Percentiles rank a stretch among this genome's conserved stretches.
Conservation (phyloP, 53 echinoderm and acorn worm genomes). For the Hippasteria phrygiana region DNA sequence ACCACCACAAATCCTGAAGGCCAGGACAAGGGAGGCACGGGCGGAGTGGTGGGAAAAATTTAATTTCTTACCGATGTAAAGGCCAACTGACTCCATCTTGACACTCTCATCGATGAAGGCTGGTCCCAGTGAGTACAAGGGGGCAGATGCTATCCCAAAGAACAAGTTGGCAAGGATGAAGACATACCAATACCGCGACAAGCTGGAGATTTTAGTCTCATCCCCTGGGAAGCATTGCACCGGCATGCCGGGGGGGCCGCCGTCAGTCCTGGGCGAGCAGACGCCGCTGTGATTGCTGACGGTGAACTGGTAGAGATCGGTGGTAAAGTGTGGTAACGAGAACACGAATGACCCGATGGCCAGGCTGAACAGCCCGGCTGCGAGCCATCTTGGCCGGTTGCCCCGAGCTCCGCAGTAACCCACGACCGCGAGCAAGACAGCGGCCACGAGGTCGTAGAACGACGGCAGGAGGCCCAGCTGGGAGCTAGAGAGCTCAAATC, state of each 20-base stretch:
- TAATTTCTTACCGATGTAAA: slow-evolving; percentile 58
- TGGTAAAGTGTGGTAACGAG: slow-evolving; percentile 70
- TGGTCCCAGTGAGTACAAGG: slow-evolving; percentile 27
- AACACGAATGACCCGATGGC: slow-evolving; percentile 70
- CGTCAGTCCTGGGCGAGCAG: slow-evolving; percentile 16
- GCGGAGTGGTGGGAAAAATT: no score
- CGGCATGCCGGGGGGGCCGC: not conserved
- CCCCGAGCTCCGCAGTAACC: slow-evolving; percentile 74
- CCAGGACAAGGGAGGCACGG: no score
- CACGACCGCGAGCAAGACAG: slow-evolving; percentile 55
- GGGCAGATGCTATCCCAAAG: slow-evolving; percentile 54
- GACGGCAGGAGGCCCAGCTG: slow-evolving; percentile 57
- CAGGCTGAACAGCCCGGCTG: slow-evolving; percentile 58
- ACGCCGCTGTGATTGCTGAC: slow-evolving; percentile 32
- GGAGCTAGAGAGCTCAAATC: slow-evolving; percentile 70
- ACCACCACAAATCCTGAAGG: no score
- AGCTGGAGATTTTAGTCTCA: slow-evolving; percentile 33
- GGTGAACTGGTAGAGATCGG: slow-evolving; percentile 56
- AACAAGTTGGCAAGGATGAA: slow-evolving; percentile 60
- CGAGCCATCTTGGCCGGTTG: slow-evolving; percentile 72
- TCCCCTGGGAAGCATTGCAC: slow-evolving; percentile 15
- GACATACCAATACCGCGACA: slow-evolving; percentile 49
- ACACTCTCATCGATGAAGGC: slow-evolving; percentile 67
- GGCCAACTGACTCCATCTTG: slow-evolving; percentile 44
- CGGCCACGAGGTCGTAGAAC: slow-evolving; percentile 52